Percentiles rank a stretch among this genome's conserved stretches.
Evolutionary conservation across 2,113 vertebrate species (phyloP).

Genomic region (Muntiacus muntjak): DNA sequence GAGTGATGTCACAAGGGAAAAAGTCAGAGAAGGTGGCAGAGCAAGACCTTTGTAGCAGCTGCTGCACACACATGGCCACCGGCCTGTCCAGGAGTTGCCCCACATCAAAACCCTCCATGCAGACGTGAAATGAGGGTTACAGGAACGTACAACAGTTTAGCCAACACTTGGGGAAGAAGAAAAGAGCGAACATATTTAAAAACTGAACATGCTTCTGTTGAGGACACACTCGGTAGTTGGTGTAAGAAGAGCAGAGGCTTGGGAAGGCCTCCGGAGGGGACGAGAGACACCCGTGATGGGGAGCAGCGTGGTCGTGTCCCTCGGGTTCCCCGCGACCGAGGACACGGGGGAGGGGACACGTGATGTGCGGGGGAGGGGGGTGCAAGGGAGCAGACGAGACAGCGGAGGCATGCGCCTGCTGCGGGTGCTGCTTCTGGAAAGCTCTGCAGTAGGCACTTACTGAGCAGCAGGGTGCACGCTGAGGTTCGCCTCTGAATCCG

Average conservation of each 20-base stretch:
- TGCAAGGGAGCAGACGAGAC: rapidly evolving
- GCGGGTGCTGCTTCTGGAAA: neutral
- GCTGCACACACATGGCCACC: neutral
- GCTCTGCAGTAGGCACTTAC: neutral
- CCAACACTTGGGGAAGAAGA: neutral
- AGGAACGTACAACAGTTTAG: neutral
- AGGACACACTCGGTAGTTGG: neutral
- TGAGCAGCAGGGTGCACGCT: neutral
- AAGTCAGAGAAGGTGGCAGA: neutral
- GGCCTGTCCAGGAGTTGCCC: neutral
- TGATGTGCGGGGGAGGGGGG: rapidly evolving
- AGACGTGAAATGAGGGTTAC: neutral
- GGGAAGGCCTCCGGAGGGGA: neutral
- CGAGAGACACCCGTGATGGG: neutral
- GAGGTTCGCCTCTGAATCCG: neutral
- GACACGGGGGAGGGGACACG: neutral
- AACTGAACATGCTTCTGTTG: neutral
- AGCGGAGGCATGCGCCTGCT: neutral
- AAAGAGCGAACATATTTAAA: neutral
- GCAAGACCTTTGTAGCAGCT: neutral
- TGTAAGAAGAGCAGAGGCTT: neutral
- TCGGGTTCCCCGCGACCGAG: rapidly evolving
- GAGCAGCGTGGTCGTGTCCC: neutral
- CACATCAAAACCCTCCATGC: neutral
- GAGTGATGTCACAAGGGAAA: neutral